Conservation (phyloP, 1,140 invertebrate species). For the Araneus ventricosus region DNA sequence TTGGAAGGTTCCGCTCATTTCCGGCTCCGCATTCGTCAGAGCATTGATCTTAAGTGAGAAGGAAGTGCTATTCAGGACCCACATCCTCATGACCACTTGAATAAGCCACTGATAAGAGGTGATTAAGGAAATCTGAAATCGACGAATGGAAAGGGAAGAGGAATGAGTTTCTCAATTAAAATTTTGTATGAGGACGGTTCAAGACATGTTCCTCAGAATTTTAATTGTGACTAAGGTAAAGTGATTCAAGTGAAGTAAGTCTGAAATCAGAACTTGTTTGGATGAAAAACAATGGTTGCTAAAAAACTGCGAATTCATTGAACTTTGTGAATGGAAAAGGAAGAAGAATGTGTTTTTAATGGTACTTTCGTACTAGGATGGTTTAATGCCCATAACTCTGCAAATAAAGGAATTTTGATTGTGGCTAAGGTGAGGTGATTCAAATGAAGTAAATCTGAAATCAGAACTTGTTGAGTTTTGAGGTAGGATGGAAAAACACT, state of each 20-base stretch:
- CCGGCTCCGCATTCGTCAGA: constrained; percentile 24
- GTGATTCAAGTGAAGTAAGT: not conserved
- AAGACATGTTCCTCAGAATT: not conserved
- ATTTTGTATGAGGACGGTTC: not conserved
- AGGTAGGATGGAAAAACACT: too few relatives aligned
- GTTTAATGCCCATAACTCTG: too few relatives aligned
- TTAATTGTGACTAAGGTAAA: not conserved
- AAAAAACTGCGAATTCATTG: too few relatives aligned
- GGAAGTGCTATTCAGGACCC: constrained; percentile 33
- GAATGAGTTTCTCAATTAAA: constrained; percentile 24
- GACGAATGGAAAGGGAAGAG: not conserved
- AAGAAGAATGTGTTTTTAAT: not conserved
- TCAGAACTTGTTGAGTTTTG: too few relatives aligned
- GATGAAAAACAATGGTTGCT: too few relatives aligned
- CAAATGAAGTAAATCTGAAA: not conserved
- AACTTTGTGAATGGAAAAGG: not conserved
- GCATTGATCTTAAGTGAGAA: constrained; percentile 55
- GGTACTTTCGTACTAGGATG: not conserved
- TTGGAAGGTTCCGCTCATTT: constrained; percentile 64
- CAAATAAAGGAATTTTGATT: not conserved
- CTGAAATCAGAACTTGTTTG: not conserved
- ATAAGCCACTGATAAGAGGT: constrained; percentile 60
- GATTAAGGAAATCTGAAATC: constrained; percentile 61
- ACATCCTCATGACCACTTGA: constrained; percentile 56
- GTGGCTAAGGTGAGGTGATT: not conserved